These are phyloP conservation scores for Oxystoma pomonae DNA, from an alignment of 2,888 invertebrate species.

Conservation along the genomic window DNA sequence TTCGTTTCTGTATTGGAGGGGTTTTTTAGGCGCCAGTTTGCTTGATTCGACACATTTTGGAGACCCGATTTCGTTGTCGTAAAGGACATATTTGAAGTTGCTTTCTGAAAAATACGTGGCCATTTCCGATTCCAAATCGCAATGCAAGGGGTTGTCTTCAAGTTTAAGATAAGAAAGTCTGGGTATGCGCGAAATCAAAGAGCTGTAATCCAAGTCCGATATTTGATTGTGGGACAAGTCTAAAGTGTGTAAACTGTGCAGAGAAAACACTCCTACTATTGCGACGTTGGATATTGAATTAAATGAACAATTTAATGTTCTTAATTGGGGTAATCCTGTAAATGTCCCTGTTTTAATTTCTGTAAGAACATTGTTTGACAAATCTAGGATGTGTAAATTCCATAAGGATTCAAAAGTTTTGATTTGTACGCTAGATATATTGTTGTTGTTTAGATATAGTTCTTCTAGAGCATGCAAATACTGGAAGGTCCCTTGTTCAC, in stretches of 20 bases:
- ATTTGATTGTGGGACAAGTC: slow-evolving; percentile 42
- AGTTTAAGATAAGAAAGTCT: slow-evolving; percentile 37
- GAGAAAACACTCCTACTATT: slow-evolving; percentile 38
- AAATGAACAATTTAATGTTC: slow-evolving; percentile 38
- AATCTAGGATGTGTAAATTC: slow-evolving; percentile 33
- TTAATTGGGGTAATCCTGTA: slow-evolving; percentile 40
- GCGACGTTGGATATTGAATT: slow-evolving; percentile 35
- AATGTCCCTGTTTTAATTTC: slow-evolving; percentile 39
- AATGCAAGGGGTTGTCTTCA: slow-evolving; percentile 38
- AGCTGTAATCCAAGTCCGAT: slow-evolving; percentile 39
- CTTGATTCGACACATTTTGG: slow-evolving; percentile 31
- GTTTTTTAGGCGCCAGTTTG: not conserved
- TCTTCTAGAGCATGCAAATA: slow-evolving; percentile 35
- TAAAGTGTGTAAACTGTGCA: slow-evolving; percentile 40
- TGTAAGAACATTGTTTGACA: slow-evolving; percentile 37
- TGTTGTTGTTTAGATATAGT: slow-evolving; percentile 38
- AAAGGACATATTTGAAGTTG: slow-evolving; percentile 38
- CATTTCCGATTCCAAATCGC: slow-evolving; percentile 42
- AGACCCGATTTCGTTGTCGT: slow-evolving; percentile 26
- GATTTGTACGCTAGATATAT: slow-evolving; percentile 32
- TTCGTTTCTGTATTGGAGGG: not conserved
- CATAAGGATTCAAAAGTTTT: slow-evolving; percentile 35
- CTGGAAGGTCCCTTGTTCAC: not conserved
- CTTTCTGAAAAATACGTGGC: slow-evolving; percentile 37
- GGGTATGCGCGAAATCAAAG: slow-evolving; percentile 38